Conservation (phyloP, 2,113 vertebrate genomes). For the Hypocryptadius cinnamomeus region DNA sequence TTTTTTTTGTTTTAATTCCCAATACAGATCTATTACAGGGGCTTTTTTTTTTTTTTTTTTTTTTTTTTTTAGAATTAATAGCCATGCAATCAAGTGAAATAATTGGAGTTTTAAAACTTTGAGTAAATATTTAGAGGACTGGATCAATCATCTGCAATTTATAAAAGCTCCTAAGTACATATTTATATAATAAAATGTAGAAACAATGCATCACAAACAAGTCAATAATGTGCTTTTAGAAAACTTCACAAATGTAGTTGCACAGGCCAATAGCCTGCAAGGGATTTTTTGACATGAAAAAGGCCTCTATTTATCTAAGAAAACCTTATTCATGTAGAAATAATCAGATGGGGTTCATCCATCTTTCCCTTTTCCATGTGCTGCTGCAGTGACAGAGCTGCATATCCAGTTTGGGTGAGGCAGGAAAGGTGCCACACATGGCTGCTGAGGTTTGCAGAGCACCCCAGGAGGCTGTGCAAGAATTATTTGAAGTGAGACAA, state of each 20-base stretch:
- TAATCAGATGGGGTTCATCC: not conserved
- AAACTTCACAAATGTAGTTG: not conserved
- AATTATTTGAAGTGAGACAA: not conserved
- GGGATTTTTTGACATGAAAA: not conserved
- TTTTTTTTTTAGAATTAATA: not conserved
- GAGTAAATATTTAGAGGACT: not conserved
- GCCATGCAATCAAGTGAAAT: not conserved
- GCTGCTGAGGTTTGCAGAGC: not conserved
- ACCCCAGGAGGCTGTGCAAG: not conserved
- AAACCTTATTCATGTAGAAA: not conserved
- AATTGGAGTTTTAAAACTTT: not conserved
- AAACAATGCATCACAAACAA: not conserved
- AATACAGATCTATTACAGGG: not conserved
- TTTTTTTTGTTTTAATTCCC: not conserved
- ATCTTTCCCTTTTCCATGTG: not conserved
- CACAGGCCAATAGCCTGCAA: not conserved
- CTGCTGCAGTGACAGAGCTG: not conserved
- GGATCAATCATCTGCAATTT: not conserved
- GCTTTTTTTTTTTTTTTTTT: not conserved
- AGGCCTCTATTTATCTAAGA: not conserved
- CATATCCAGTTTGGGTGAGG: not conserved
- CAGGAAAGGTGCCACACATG: not conserved
- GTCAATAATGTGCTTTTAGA: not conserved
- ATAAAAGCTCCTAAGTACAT: not conserved
- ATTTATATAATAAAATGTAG: not conserved